Conservation (phyloP, 2,113 vertebrate genomes). For the Tinamus guttatus region DNA sequence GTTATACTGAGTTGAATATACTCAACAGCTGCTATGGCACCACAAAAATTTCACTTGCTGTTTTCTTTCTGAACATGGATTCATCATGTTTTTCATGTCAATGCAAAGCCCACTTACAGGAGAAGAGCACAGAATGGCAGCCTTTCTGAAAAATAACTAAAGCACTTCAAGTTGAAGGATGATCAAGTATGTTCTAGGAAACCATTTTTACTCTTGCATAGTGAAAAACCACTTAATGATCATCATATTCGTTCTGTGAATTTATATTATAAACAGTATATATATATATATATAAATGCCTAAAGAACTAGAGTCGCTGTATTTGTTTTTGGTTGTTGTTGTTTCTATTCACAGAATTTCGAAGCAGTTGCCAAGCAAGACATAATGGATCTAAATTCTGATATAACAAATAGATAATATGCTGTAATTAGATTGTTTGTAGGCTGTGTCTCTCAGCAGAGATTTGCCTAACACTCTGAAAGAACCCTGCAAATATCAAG, state of each 20-base stretch:
- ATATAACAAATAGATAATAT: slow-evolving; percentile 59
- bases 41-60: not conserved
- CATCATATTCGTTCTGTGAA: slow-evolving; percentile 65
- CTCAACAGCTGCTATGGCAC: not conserved
- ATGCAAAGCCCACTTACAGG: not conserved
- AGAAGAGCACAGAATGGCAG: not conserved
- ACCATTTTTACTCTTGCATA: slow-evolving; percentile 33
- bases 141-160: not conserved
- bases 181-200: not conserved
- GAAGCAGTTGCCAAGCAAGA: slow-evolving; percentile 51
- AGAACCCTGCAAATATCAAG: not conserved
- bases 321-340: slow-evolving; percentile 10
- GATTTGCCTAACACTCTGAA: slow-evolving; percentile 27
- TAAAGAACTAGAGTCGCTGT: not conserved
- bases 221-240: slow-evolving; percentile 45
- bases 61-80: not conserved
- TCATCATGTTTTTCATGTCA: not conserved
- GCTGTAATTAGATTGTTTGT: slow-evolving; percentile 55
- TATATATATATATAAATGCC: slow-evolving; percentile 9
- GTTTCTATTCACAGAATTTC: slow-evolving; percentile 64
- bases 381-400: slow-evolving; percentile 43
- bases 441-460: slow-evolving; percentile 20
- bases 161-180: not conserved
- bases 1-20: not conserved
- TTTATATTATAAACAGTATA: slow-evolving; percentile 47